phyloP scores from a whole-genome alignment of 2,888 invertebrate species.

The Acrobasis consociella region DNA sequence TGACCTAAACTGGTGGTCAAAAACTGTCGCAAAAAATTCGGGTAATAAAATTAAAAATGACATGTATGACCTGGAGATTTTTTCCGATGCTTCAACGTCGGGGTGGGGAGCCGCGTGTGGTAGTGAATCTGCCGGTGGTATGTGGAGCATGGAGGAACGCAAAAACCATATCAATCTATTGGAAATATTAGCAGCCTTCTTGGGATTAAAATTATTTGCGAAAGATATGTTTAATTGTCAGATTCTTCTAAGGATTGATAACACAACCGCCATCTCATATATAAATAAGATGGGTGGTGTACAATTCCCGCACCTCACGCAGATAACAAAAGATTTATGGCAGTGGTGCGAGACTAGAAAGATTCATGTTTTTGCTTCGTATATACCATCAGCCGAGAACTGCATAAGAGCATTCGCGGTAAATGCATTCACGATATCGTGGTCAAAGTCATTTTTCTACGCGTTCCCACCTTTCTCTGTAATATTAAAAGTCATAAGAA shows the following conservation, averaged over 20 bases:
- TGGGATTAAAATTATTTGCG: not conserved
- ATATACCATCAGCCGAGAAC: conserved; percentile 16
- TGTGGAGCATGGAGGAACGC: conserved; percentile 1
- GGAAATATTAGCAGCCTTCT: not conserved
- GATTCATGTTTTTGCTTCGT: conserved; percentile 25
- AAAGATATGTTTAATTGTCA: not conserved
- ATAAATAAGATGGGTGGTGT: conserved; percentile 4
- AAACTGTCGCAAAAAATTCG: not conserved
- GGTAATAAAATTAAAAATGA: too few species aligned
- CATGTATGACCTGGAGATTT: not conserved
- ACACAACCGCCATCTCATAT: not conserved
- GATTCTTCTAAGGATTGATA: too few species aligned
- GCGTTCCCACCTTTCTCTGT: conserved; percentile 7
- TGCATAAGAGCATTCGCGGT: not conserved
- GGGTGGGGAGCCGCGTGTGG: conserved; percentile 23
- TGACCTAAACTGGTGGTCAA: not conserved
- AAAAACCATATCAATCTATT: not conserved
- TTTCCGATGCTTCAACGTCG: conserved; percentile 17
- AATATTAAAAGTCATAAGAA: conserved; percentile 1
- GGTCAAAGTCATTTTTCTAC: not conserved
- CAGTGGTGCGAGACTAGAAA: conserved; percentile 29
- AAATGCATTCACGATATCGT: conserved; percentile 5
- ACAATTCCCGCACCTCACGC: conserved; percentile 18
- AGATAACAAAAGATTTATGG: conserved; percentile 26
- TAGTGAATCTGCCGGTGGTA: not conserved